These are phyloP conservation scores for Eupithecia centaureata DNA, from an alignment of 2,888 invertebrate species.

Conservation along the genomic window DNA sequence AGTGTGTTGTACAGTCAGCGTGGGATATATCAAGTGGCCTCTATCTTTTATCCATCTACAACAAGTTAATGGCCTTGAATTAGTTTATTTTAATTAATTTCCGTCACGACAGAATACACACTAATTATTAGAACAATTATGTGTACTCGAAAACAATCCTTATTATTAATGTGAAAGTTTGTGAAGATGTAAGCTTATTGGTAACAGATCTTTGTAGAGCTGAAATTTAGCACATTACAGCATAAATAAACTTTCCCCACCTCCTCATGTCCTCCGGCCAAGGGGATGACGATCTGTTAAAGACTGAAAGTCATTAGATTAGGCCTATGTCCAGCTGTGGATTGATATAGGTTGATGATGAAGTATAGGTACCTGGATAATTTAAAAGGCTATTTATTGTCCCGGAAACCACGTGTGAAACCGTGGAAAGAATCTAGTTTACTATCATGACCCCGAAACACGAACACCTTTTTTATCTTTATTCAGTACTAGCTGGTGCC, in stretches of 20 bases:
- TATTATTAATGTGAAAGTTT: background rate
- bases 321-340: too few relatives aligned
- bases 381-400: too few relatives aligned
- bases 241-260: too few relatives aligned
- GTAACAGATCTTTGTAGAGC: background rate
- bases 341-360: too few relatives aligned
- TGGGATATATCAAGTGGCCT: background rate
- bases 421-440: background rate
- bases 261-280: too few relatives aligned
- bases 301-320: too few relatives aligned
- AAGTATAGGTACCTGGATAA: too few relatives aligned
- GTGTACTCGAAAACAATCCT: background rate
- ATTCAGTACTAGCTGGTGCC: too few relatives aligned
- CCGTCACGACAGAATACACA: background rate
- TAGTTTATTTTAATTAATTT: conserved; percentile 7
- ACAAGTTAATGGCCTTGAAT: background rate
- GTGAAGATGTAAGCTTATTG: background rate
- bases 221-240: background rate
- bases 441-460: background rate
- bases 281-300: too few relatives aligned
- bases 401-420: too few relatives aligned
- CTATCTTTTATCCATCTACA: background rate
- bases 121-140: background rate
- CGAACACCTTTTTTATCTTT: too few relatives aligned
- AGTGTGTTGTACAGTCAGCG: background rate